Evolutionary conservation across 2,113 vertebrate genomes (phyloP).

Genomic region (Pluvialis apricaria): DNA sequence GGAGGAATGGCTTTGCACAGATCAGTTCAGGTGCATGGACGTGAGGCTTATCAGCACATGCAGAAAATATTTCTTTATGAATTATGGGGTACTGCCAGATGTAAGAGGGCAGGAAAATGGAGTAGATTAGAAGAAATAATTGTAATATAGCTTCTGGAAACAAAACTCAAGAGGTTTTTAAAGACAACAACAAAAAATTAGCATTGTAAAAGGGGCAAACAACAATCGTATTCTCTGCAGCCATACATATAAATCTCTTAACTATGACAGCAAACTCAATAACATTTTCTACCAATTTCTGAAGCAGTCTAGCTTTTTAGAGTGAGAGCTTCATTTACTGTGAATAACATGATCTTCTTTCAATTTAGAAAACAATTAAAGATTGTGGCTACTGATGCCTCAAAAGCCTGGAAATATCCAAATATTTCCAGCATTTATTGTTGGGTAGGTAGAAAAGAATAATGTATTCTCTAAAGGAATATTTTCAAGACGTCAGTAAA

Average conservation of each 20-base stretch:
- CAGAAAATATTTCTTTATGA: neutral
- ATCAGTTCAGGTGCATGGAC: neutral
- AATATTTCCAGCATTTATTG: neutral
- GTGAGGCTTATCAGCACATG: neutral
- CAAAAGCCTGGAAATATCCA: neutral
- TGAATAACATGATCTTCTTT: neutral
- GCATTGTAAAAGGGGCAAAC: neutral
- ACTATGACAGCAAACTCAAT: neutral
- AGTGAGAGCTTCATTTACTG: neutral
- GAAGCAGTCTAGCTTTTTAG: neutral
- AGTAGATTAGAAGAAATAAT: neutral
- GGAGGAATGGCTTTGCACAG: neutral
- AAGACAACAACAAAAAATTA: neutral
- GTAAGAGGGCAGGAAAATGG: neutral
- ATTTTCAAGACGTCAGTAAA: neutral
- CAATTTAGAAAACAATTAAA: neutral
- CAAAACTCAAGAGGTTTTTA: neutral
- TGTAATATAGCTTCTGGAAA: neutral
- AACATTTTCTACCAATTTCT: neutral
- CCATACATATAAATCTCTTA: neutral
- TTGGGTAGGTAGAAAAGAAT: neutral
- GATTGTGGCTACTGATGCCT: neutral
- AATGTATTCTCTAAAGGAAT: neutral
- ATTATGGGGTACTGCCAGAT: neutral
- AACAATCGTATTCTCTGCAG: neutral